These are phyloP conservation scores for Apamea crenata DNA, from an alignment of 2,888 invertebrate genomes.

Conservation along the genomic window DNA sequence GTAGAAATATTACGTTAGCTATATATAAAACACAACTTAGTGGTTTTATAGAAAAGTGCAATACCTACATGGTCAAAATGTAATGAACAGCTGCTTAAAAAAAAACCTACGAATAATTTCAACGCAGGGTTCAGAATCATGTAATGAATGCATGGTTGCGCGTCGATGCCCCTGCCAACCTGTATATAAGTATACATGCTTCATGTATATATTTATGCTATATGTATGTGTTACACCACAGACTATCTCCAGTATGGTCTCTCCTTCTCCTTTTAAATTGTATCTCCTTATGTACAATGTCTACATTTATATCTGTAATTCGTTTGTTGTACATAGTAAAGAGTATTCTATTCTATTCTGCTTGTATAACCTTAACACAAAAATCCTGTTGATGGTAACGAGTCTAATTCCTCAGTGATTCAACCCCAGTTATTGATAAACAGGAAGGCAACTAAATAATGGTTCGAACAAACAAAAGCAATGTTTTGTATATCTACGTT, in stretches of 20 bases:
- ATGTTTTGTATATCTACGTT: constrained; percentile 16
- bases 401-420: constrained; percentile 1
- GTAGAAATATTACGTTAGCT: no score
- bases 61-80: no score
- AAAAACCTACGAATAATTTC: no score
- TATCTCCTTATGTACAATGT: neutral
- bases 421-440: neutral
- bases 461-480: constrained; percentile 14
- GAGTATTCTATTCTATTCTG: neutral
- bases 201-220: neutral
- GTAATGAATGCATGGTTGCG: no score
- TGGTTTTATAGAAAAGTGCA: no score
- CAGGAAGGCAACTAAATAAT: constrained; percentile 16
- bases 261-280: neutral
- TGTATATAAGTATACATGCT: neutral
- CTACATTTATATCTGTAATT: no score
- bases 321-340: neutral
- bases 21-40: no score
- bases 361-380: constrained; percentile 13
- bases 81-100: no score
- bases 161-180: no score
- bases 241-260: neutral
- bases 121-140: no score
- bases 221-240: neutral
- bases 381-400: neutral